A percentile compares a stretch with the other conserved stretches of the same genome.
Evolutionary conservation across 2,888 invertebrate species (phyloP).

Genomic region (Netelia fuscicornis): DNA sequence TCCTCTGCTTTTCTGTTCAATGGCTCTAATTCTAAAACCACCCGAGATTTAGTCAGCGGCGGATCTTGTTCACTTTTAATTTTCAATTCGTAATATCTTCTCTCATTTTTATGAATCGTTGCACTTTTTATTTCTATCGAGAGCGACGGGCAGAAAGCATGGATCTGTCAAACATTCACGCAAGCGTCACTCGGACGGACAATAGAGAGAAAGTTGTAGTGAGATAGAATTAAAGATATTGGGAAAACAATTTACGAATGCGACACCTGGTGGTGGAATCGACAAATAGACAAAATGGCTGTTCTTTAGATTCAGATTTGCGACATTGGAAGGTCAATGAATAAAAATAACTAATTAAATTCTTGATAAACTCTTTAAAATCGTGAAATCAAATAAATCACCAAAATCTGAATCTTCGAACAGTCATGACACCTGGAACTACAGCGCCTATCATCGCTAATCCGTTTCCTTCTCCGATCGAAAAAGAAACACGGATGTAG

Average conservation of each 20-base stretch:
- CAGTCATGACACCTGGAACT: neutral
- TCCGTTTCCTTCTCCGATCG: neutral
- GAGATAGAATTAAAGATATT: constrained; percentile 69
- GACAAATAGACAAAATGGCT: neutral
- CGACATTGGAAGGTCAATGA: too few relatives aligned
- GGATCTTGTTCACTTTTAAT: constrained; percentile 36
- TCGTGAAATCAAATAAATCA: neutral
- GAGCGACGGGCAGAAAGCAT: constrained; percentile 62
- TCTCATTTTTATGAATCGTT: constrained; percentile 16
- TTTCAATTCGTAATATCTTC: constrained; percentile 12
- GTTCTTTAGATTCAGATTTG: neutral
- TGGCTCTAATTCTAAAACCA: constrained; percentile 35
- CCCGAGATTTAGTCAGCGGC: constrained; percentile 46
- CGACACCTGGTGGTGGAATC: neutral
- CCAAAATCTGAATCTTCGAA: neutral
- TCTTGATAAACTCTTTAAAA: too few relatives aligned
- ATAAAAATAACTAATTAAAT: too few relatives aligned
- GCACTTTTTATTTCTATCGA: constrained; percentile 44
- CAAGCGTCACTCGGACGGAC: constrained; percentile 83
- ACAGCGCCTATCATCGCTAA: neutral
- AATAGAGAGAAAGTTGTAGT: constrained; percentile 67
- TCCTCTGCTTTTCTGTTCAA: constrained; percentile 34
- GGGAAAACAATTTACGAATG: constrained; percentile 15
- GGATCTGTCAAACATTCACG: constrained; percentile 76
- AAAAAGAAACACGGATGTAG: neutral